Evolutionary conservation across 2,888 invertebrate genomes (phyloP), one percentile per base, ranked within the genome.

Genomic region (Tipula helvola): DNA sequence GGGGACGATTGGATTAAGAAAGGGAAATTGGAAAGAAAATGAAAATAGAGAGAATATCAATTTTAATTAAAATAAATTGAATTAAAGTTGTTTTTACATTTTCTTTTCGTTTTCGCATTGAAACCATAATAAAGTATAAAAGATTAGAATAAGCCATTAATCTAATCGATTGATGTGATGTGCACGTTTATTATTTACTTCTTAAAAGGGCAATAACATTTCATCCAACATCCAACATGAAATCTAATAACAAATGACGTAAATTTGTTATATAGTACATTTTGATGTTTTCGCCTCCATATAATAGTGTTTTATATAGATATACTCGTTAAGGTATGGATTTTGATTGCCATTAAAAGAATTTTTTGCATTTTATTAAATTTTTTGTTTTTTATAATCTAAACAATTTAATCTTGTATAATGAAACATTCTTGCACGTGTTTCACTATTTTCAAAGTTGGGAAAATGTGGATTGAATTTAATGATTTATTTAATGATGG

Each of bases 11-110:
- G 28, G 28, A 71, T 71, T 28, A 71, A 28, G 28, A 28, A 28
- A 28, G 28, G 71, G 10, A 28, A 71, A 71, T 28, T 28, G 71
- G 28, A 71, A 10, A 7, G 0, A n/a, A 4, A 5, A 71, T 71
- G 52, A 52, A 52, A 52, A 52, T n/a, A 52, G 2, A 18, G 3
- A 71, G 71, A 52, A 71, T 71, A 71, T 71, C 71, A 71, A 71
- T 71, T 71, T 71, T 71, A 71, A 71, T 71, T 71, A 71, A 71
- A 71, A 71, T 71, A 71, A 71, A 71, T 71, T 71, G 71, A 71
- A 71, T 71, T 71, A 71, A 71, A 71, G 7, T 71, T 71, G 0
- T 71, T 28, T 28, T 71, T 28, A 28, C 10, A 28, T 71, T 18
- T 28, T 28, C 4, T 71, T 28, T 18, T 71, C n/a, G 18, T 71